phyloP scores from a whole-genome alignment of 2,797 vertebrate genomes.

The Peromyscus eremicus region DNA sequence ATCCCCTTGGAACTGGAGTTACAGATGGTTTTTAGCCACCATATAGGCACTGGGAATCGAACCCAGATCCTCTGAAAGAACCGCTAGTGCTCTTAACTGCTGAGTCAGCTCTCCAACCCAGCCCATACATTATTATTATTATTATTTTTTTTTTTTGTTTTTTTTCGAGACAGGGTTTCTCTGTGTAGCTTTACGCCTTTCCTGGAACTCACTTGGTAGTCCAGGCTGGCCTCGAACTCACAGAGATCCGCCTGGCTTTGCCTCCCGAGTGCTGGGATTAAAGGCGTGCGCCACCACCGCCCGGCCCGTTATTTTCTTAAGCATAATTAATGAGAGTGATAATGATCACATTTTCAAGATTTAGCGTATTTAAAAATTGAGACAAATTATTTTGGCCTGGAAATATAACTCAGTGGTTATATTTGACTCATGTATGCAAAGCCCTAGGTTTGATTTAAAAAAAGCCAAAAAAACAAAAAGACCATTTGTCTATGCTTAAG shows the following conservation, averaged over 20 bases:
- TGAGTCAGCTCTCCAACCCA: not conserved
- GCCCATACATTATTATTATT: not conserved
- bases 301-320: too few species aligned
- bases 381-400: not conserved
- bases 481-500: not conserved
- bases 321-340: not conserved
- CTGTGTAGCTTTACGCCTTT: too few species aligned
- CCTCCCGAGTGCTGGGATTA: too few species aligned
- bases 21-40: not conserved
- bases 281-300: too few species aligned
- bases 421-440: not conserved
- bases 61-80: not conserved
- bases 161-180: too few species aligned
- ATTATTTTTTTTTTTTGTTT: too few species aligned
- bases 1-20: not conserved
- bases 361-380: not conserved
- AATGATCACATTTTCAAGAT: constrained; percentile 26
- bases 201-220: too few species aligned
- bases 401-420: not conserved
- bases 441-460: too few species aligned
- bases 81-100: not conserved
- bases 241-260: too few species aligned
- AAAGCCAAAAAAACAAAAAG: not conserved
- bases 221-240: too few species aligned
- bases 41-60: not conserved